phyloP scores from a whole-genome alignment of 2,888 invertebrate species.

The Zaprionus lineosus region DNA sequence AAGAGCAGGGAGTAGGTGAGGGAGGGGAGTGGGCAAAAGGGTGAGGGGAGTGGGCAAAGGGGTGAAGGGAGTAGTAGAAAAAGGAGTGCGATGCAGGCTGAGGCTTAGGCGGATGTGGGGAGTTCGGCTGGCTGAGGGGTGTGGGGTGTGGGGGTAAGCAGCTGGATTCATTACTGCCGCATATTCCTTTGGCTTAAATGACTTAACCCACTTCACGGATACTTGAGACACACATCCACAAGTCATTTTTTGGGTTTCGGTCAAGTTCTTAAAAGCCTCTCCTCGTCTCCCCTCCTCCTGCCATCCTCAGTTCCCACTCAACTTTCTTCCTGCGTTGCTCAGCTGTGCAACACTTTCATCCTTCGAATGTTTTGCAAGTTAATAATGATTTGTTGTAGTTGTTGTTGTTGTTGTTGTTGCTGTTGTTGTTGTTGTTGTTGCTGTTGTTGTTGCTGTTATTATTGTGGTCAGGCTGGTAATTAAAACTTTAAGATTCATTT shows the following conservation, averaged over 20 bases:
- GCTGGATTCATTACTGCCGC: too few species aligned
- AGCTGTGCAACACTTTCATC: slow-evolving; percentile 36
- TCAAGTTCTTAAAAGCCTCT: slow-evolving; percentile 13
- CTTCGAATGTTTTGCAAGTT: slow-evolving; percentile 50
- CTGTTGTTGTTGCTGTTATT: slow-evolving; percentile 21
- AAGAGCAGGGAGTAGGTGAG: too few species aligned
- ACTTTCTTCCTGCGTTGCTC: slow-evolving; percentile 31
- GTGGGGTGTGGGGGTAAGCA: too few species aligned
- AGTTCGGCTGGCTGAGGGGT: too few species aligned
- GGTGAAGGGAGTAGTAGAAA: too few species aligned
- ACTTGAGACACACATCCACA: slow-evolving; percentile 34
- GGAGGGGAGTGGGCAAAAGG: too few species aligned
- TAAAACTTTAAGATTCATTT: slow-evolving; percentile 75
- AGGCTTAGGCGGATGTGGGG: too few species aligned
- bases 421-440: slow-evolving; percentile 29
- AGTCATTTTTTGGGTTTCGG: slow-evolving; percentile 54
- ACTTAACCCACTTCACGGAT: slow-evolving; percentile 53
- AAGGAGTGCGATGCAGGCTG: too few species aligned
- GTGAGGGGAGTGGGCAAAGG: too few species aligned
- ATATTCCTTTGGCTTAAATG: slow-evolving; percentile 14
- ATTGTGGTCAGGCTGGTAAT: slow-evolving; percentile 68
- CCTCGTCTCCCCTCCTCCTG: slow-evolving; percentile 9
- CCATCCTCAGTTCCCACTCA: not conserved
- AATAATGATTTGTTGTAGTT: slow-evolving; percentile 70
- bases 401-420: slow-evolving; percentile 22